Base-by-base conservation (phyloP, 2,797 vertebrate species). In the Ciconia nigra region DNA sequence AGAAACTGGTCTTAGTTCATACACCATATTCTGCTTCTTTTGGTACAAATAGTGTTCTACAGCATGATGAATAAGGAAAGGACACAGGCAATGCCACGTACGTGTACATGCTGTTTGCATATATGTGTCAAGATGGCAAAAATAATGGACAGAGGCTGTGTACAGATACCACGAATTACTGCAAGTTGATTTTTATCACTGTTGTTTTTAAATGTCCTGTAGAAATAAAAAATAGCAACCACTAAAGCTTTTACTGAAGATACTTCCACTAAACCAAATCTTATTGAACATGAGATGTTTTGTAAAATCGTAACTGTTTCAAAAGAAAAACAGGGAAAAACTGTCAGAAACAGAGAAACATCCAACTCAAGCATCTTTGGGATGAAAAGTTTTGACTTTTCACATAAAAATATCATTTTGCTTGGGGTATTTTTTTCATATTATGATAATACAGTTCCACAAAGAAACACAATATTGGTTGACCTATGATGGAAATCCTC, bases 61-160 rank as follows among this genome's bases (percentile, higher is more conserved):
- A 57, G 74, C 17, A 33, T 3, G 17, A 62, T 4, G 18, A 79
- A 37, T 58, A 80, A 44, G 18, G 33, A 61, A 73, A 65, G 70
- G 21, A 66, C 15, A 33, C 2, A 0, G 13, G 11, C 25, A 84
- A 55, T 5, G 22, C 14, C 70, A 44, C 1, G 1, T 29, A 28
- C 0, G 0, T 4, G 14, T 19, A 42, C 4, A 0, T 31, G 29
- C 29, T 79, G 20, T 41, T 89, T 46, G n/a, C 21, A 33, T 18
- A 33, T 4, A 5, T 9, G 6, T 47, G 44, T 44, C 67, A 52
- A 55, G 33, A 13, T 29, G 14, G 70, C 24, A 93, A 92, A 92
- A 90, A 51, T 31, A 78, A 82, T 5, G 21, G 47, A 11, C 33
- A 67, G 55, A 52, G 35, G 37, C 14, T 15, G 12, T 37, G 49